Evolutionary conservation across 2,888 invertebrate genomes (phyloP).

Genomic region (Caprella mutica): DNA sequence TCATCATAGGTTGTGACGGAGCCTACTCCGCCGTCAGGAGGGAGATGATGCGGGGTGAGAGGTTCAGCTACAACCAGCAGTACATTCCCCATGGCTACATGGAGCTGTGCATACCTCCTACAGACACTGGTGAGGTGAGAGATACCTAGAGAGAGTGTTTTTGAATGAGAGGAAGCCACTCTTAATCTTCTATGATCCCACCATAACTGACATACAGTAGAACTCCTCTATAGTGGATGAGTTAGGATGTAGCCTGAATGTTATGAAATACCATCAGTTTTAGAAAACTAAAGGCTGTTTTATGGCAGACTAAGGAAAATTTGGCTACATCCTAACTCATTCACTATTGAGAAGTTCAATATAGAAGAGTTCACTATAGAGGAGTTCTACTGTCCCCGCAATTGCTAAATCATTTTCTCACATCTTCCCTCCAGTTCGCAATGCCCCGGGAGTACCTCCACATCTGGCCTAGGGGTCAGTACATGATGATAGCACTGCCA

Average conservation of each 20-base stretch:
- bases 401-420: constrained; percentile 24
- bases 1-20: constrained; percentile 89
- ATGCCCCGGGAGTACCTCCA: constrained; percentile 83
- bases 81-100: constrained; percentile 94
- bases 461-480: constrained; percentile 90
- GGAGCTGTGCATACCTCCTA: constrained; percentile 73
- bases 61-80: constrained; percentile 66
- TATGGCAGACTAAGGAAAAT: too few relatives aligned
- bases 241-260: too few relatives aligned
- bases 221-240: too few relatives aligned
- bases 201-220: too few relatives aligned
- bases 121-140: constrained; percentile 49
- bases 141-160: not conserved
- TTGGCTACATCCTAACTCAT: too few relatives aligned
- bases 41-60: constrained; percentile 64
- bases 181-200: too few relatives aligned
- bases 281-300: too few relatives aligned
- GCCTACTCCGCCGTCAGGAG: constrained; percentile 78
- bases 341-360: too few relatives aligned
- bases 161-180: too few relatives aligned
- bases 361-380: too few relatives aligned
- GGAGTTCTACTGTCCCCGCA: too few relatives aligned
- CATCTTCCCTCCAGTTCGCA: constrained; percentile 55
- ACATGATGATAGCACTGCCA: constrained; percentile 96
- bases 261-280: too few relatives aligned